phyloP scores from a whole-genome alignment of 2,113 vertebrate genomes.

The Sturnira hondurensis region DNA sequence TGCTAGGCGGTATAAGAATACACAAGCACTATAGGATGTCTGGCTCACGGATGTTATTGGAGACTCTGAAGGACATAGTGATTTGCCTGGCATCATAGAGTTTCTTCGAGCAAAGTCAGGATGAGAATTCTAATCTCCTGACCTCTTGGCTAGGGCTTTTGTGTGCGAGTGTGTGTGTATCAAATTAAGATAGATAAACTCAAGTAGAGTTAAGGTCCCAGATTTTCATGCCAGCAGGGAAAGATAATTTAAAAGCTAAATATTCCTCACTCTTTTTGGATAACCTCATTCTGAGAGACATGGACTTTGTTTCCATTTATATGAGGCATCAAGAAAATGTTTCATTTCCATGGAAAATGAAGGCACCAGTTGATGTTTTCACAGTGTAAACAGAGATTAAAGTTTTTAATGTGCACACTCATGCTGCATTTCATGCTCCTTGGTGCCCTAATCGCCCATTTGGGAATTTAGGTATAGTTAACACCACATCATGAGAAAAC shows the following conservation, averaged over 20 bases:
- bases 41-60: background rate
- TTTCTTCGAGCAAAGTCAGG: background rate
- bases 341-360: background rate
- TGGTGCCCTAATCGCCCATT: background rate
- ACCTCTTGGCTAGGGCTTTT: background rate
- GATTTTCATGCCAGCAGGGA: background rate
- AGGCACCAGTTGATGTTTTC: background rate
- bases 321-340: background rate
- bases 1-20: background rate
- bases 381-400: background rate
- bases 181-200: background rate
- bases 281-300: background rate
- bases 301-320: background rate
- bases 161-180: background rate
- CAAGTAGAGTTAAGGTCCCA: background rate
- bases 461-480: background rate
- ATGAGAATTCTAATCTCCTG: background rate
- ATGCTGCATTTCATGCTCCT: background rate
- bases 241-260: conserved; percentile 3
- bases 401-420: background rate
- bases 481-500: background rate
- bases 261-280: background rate
- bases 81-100: background rate
- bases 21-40: background rate
- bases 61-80: background rate